Base-by-base conservation (phyloP, 2,797 vertebrate species). In the Sparidentex hasta region DNA sequence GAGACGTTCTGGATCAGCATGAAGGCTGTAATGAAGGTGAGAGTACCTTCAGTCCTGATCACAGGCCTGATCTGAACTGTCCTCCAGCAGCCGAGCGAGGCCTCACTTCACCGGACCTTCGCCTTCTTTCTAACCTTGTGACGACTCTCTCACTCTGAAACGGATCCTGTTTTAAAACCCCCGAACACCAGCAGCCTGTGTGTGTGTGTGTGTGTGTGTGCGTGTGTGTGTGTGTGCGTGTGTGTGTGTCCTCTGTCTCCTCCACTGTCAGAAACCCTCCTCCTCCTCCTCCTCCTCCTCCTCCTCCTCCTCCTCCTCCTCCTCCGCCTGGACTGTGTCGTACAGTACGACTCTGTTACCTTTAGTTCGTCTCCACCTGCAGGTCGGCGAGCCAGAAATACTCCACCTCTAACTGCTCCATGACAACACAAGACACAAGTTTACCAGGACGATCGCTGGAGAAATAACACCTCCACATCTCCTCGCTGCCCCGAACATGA, bases 161-260 rank as follows among this genome's bases (percentile, higher is more conserved):
- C 20, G 14, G 25, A 64, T 7, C 1, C 17, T 11, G 29, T 33
- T 33, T 33, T 9, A 20, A 4, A 43, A 66, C 11, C 2, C 20
- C 58, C 43, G 25, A 17, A 44, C 33, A 38, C 18, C 18, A 29
- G 29, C 65, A 69, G 67, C 54, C 43, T 68, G 66, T 12, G 41
- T 43, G 41, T 43, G 38, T n/a, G 65, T 55, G 38, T 52, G 59
- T 64, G 38, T 27, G 57, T 71, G 46, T 25, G 20, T 52, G 47
- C 51, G 63, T 63, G 44, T 48, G 44, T 63, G 62, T 56, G 66
- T n/a, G n/a, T n/a, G n/a, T n/a, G n/a, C n/a, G n/a, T n/a, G n/a
- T n/a, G n/a, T n/a, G n/a, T n/a, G n/a, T n/a, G n/a, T 29, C 23
- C 25, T 25, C 65, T n/a, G 50, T 44, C 65, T 54, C 50, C 52